Base-by-base conservation (phyloP, 2,113 vertebrate species). In the Nycticryphes semicollaris region DNA sequence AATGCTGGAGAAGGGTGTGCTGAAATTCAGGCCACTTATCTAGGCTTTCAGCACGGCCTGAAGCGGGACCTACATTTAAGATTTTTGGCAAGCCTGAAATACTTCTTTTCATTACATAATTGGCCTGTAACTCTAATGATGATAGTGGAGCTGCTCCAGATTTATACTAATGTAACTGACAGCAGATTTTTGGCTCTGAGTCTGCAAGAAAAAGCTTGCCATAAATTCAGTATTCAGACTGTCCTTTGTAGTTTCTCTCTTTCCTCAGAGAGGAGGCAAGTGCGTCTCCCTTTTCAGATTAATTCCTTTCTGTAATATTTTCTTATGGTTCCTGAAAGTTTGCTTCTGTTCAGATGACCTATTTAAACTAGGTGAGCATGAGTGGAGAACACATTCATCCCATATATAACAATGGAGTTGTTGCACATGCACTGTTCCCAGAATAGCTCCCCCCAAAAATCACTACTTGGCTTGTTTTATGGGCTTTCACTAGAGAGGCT, bases 101-200 rank as follows among this genome's bases (percentile, higher is more conserved):
- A 94, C 87, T 83, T 76, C 87, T 94, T 96, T 94, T 97, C 95
- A 96, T 97, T 96, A 96, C 33, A 91, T 96, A 95, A 96, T 97
- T 97, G 94, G 94, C 94, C 96, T 93, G 95, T 94, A 95, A 95
- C 91, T 93, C 96, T 93, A 95, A 95, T 96, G 95, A 97, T 94
- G 94, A 93, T 94, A 89, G 91, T 96, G 95, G 96, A 95, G 95
- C 91, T 94, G 95, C 93, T 96, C 96, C 96, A 96, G 87, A 96
- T 96, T 96, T 91, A 85, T 89, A 85, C 92, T 91, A 93, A 96
- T 91, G 59, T 94, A 97, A 95, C 94, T 94, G 95, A 95, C 92
- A 96, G 96, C 89, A 96, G 89, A 95, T 94, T 94, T 97, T 95
- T 96, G 96, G 95, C 96, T 95, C 74, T 14, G 47, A 91, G 16